These are phyloP conservation scores for Carollia perspicillata DNA, from an alignment of 2,113 vertebrate genomes.

Conservation along the genomic window DNA sequence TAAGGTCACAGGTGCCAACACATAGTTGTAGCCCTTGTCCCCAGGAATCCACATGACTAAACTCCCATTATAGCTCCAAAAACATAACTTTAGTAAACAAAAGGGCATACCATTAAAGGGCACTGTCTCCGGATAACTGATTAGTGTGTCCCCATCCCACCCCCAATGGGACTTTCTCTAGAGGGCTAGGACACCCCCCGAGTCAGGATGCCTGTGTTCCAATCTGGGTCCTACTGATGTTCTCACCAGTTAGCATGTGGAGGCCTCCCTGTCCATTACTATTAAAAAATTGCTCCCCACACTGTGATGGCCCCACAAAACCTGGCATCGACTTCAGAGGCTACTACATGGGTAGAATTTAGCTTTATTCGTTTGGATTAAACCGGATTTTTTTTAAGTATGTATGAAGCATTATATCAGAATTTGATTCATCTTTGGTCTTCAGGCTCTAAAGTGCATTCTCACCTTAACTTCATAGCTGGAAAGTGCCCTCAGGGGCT, in stretches of 20 bases:
- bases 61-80: background rate
- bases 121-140: background rate
- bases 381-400: background rate
- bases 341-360: background rate
- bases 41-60: conserved; percentile 60
- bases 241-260: background rate
- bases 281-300: background rate
- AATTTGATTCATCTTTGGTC: background rate
- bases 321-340: background rate
- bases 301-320: background rate
- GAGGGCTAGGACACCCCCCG: background rate
- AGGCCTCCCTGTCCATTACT: background rate
- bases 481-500: background rate
- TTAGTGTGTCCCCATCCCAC: background rate
- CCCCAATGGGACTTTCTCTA: background rate
- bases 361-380: background rate
- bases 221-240: no score
- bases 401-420: background rate
- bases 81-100: conserved; percentile 20
- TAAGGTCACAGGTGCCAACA: background rate
- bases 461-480: background rate
- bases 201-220: background rate
- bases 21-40: conserved; percentile 21
- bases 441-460: background rate
- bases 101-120: background rate